Conservation (phyloP, 2,797 vertebrate genomes). For the Paedocypris micromegethes region DNA sequence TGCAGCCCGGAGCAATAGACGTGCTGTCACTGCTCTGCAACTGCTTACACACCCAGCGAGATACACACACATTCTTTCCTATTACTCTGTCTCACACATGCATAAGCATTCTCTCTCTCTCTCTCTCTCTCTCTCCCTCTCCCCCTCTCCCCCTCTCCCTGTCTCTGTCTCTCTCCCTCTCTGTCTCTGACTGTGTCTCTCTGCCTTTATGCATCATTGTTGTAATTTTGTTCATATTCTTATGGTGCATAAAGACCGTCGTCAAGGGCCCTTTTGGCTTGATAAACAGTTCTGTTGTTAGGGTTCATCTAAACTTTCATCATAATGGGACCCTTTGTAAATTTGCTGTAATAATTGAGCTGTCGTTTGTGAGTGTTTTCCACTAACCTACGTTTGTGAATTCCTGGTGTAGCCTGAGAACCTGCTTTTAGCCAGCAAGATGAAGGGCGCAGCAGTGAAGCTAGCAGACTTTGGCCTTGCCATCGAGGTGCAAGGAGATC, state of each 20-base stretch:
- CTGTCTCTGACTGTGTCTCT: neutral
- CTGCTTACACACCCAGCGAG: neutral
- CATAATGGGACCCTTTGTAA: too few relatives aligned
- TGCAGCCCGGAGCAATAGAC: constrained; percentile 21
- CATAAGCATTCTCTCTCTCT: neutral
- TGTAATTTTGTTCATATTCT: too few relatives aligned
- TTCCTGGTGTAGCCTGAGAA: constrained; percentile 83
- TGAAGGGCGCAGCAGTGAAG: constrained; percentile 97
- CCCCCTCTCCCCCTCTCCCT: constrained; percentile 2
- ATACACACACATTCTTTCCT: constrained; percentile 8
- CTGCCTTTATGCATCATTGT: too few relatives aligned
- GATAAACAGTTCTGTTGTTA: too few relatives aligned
- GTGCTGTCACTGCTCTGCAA: constrained; percentile 18
- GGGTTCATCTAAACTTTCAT: too few relatives aligned
- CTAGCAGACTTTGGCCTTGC: constrained; percentile 95
- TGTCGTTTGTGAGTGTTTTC: too few relatives aligned
- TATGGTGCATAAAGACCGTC: too few relatives aligned
- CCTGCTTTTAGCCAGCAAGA: constrained; percentile 94
- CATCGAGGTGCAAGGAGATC: constrained; percentile 97
- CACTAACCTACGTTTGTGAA: too few relatives aligned
- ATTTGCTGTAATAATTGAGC: too few relatives aligned
- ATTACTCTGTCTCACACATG: neutral
- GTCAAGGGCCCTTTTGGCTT: too few relatives aligned
- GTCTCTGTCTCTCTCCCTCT: neutral
- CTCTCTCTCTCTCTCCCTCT: neutral